A percentile compares a stretch with the other conserved stretches of the same genome.
phyloP scores from a whole-genome alignment of 1,140 invertebrate genomes.

The Drosophila asahinai region DNA sequence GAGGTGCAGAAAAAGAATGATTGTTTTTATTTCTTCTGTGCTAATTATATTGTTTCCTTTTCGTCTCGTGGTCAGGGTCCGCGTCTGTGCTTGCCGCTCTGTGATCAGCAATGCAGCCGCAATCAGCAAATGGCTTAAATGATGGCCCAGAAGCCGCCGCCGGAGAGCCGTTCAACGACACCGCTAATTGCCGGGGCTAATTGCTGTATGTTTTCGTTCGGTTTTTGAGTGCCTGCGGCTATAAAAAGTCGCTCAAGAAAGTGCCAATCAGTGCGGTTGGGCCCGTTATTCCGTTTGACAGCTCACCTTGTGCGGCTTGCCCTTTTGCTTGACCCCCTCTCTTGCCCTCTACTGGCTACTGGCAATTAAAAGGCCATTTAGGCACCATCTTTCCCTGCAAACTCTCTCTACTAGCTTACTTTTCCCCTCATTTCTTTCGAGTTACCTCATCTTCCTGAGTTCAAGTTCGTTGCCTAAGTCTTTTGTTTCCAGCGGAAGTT shows the following conservation, averaged over 20 bases:
- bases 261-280: constrained; percentile 56
- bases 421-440: background rate
- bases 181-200: constrained; percentile 63
- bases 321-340: constrained; percentile 37
- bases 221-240: constrained; percentile 52
- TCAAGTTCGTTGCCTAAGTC: constrained; percentile 67
- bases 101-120: constrained; percentile 57
- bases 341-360: constrained; percentile 1
- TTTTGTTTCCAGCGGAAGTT: constrained; percentile 30
- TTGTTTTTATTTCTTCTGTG: constrained; percentile 40
- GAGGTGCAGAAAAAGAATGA: constrained; percentile 28
- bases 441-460: constrained; percentile 4
- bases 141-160: constrained; percentile 72
- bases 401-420: constrained; percentile 8
- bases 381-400: constrained; percentile 28
- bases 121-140: constrained; percentile 67
- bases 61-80: constrained; percentile 59
- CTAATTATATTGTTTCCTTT: constrained; percentile 50
- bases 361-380: constrained; percentile 75
- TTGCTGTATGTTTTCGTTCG: constrained; percentile 43
- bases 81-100: constrained; percentile 56
- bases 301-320: constrained; percentile 51
- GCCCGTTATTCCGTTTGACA: constrained; percentile 64
- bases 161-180: constrained; percentile 40
- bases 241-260: constrained; percentile 77